Conservation (phyloP, 2,888 invertebrate genomes). For the Dryococelus australis region DNA sequence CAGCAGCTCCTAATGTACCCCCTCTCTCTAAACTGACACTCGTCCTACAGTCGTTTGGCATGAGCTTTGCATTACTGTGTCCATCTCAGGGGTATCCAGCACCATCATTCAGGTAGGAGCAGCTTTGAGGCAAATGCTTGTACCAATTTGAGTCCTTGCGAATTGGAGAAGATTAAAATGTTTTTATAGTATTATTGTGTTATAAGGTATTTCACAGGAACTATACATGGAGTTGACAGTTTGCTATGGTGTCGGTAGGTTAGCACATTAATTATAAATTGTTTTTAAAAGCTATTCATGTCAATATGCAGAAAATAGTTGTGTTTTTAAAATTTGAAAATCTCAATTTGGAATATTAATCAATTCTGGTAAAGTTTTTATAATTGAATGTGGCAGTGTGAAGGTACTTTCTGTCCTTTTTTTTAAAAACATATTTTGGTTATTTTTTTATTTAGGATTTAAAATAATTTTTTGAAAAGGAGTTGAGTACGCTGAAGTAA, state of each 20-base stretch:
- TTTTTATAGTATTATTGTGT: background rate
- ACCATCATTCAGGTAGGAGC: constrained; percentile 64
- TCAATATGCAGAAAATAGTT: background rate
- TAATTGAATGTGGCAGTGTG: too few relatives aligned
- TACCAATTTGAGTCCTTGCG: background rate
- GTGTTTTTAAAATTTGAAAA: background rate
- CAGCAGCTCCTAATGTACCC: constrained; percentile 67
- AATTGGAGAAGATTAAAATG: background rate
- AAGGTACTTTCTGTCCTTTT: too few relatives aligned
- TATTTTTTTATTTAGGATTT: too few relatives aligned
- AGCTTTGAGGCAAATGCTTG: background rate
- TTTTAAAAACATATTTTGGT: too few relatives aligned
- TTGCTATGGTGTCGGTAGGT: background rate
- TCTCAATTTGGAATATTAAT: background rate
- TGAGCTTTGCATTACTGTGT: constrained; percentile 69
- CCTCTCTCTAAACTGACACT: constrained; percentile 56
- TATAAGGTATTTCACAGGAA: background rate
- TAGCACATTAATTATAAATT: too few relatives aligned
- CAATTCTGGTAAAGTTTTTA: background rate
- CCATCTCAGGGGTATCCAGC: constrained; percentile 76
- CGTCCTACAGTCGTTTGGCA: constrained; percentile 51
- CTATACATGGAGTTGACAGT: background rate
- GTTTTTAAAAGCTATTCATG: background rate
- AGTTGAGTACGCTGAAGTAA: too few relatives aligned
- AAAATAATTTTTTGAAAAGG: too few relatives aligned